Percentiles rank a stretch among this genome's conserved stretches.
Evolutionary conservation across 2,888 invertebrate species (phyloP).

Genomic region (Pristionchus fissidentatus): DNA sequence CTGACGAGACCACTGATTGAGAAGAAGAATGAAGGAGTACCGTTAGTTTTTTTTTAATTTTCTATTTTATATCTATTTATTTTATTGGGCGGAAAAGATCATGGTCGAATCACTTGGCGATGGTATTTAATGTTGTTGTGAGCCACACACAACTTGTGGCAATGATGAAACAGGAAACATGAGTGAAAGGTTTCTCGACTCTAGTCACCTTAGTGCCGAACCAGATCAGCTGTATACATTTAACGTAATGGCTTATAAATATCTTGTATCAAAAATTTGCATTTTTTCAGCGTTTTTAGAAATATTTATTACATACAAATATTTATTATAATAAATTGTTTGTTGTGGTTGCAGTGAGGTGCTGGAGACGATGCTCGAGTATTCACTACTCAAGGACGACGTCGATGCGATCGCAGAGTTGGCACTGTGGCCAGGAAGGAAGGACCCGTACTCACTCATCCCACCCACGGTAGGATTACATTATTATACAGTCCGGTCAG

Average conservation of each 20-base stretch:
- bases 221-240: no score
- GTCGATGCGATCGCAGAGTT: slow-evolving; percentile 90
- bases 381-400: slow-evolving; percentile 91
- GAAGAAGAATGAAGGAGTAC: slow-evolving; percentile 74
- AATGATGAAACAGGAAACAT: no score
- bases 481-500: no score
- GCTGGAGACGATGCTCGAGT: slow-evolving; percentile 85
- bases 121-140: no score
- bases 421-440: slow-evolving; percentile 82
- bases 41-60: neutral
- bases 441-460: slow-evolving; percentile 85
- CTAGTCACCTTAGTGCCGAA: no score
- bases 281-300: no score
- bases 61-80: neutral
- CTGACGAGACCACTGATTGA: slow-evolving; percentile 86
- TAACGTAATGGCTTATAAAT: neutral
- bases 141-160: neutral
- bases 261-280: neutral
- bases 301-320: neutral
- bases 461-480: slow-evolving; percentile 75
- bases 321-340: neutral
- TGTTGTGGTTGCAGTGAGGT: slow-evolving; percentile 77
- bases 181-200: no score
- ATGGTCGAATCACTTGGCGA: no score
- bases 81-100: neutral